Evolutionary conservation across 1,140 invertebrate genomes (phyloP).

Genomic region (Meloidogyne chitwoodi): DNA sequence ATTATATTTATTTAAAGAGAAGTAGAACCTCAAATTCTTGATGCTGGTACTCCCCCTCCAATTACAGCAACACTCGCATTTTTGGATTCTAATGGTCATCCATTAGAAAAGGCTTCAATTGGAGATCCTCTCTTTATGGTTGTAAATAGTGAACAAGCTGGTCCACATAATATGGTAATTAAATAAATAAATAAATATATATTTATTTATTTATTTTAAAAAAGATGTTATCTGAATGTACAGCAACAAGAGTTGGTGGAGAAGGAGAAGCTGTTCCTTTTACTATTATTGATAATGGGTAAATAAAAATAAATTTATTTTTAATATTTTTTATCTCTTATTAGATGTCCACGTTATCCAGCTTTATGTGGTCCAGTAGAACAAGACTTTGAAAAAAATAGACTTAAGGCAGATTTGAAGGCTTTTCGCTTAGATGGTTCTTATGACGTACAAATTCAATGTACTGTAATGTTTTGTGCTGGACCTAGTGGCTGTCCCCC

Average conservation of each 20-base stretch:
- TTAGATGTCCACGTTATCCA: constrained; percentile 56
- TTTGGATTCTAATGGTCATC: constrained; percentile 51
- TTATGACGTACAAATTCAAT: constrained; percentile 58
- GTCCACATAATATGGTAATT: constrained; percentile 54
- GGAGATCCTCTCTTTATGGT: constrained; percentile 53
- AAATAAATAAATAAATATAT: constrained; percentile 27
- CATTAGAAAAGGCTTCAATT: constrained; percentile 55
- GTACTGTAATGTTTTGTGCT: constrained; percentile 60
- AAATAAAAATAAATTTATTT: not conserved
- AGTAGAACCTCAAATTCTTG: constrained; percentile 52
- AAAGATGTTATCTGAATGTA: constrained; percentile 57
- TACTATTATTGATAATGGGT: constrained; percentile 59
- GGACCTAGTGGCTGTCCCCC: constrained; percentile 60
- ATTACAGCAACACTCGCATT: constrained; percentile 53
- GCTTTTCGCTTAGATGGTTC: constrained; percentile 59
- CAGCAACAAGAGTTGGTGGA: constrained; percentile 55
- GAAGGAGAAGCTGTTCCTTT: constrained; percentile 58
- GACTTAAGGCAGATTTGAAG: constrained; percentile 57
- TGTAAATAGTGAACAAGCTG: constrained; percentile 56
- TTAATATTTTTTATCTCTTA: not conserved
- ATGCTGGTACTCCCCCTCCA: constrained; percentile 57
- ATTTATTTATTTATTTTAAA: constrained; percentile 23
- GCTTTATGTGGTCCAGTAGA: constrained; percentile 59
- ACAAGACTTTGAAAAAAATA: constrained; percentile 58
- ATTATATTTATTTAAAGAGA: constrained; percentile 46